These are phyloP conservation scores for Rhombomys opimus DNA, from an alignment of 2,113 vertebrate species.

Conservation along the genomic window DNA sequence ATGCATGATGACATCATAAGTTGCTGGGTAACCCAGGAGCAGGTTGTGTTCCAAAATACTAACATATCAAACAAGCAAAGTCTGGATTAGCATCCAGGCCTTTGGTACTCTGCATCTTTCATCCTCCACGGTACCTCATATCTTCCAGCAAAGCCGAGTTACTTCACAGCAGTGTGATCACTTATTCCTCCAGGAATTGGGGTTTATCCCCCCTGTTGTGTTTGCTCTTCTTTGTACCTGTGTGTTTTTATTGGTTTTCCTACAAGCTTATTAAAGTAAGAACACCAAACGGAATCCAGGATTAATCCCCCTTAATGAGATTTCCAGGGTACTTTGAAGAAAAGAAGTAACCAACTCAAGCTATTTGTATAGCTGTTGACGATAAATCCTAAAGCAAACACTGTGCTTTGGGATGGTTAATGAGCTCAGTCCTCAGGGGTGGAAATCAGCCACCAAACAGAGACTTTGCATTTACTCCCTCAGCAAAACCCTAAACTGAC, in stretches of 20 bases:
- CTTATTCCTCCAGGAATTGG: neutral
- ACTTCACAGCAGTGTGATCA: neutral
- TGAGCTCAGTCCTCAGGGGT: neutral
- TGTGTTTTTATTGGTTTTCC: slow-evolving; percentile 56
- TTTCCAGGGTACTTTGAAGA: slow-evolving; percentile 61
- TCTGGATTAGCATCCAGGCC: neutral
- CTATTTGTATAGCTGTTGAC: slow-evolving; percentile 49
- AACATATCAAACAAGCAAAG: neutral
- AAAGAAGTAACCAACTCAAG: slow-evolving; percentile 45
- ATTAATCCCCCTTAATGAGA: slow-evolving; percentile 58
- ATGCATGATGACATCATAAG: too few species aligned
- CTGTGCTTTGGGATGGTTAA: neutral
- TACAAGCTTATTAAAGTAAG: slow-evolving; percentile 55
- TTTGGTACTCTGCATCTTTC: neutral
- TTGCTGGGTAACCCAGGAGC: too few species aligned
- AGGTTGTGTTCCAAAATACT: too few species aligned
- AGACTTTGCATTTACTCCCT: slow-evolving; percentile 6
- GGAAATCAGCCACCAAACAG: slow-evolving; percentile 34
- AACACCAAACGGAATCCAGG: slow-evolving; percentile 42
- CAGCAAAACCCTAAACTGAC: neutral
- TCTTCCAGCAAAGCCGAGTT: neutral
- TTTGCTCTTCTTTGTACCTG: slow-evolving; percentile 33
- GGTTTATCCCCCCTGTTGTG: slow-evolving; percentile 17
- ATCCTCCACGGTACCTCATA: neutral
- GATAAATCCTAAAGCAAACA: slow-evolving; percentile 54